Evolutionary conservation across 2,888 invertebrate genomes (phyloP), one percentile per base, ranked within the genome.

Genomic region (Drosophila mimica): DNA sequence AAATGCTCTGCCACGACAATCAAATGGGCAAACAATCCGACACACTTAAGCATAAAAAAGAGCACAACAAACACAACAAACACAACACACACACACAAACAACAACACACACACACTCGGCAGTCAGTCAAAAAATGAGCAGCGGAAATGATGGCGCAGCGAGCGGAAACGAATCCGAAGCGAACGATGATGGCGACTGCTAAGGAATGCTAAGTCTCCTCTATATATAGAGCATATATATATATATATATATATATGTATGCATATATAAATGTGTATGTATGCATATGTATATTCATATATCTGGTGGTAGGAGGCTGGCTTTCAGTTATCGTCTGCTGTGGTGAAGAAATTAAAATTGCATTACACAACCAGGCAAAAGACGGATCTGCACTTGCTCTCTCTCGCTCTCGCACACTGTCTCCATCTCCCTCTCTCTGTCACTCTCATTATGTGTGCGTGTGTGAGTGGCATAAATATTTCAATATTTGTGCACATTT

Each of bases 301-400:
- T 52, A 31, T 13, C 11, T 38, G 28, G 8, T 38, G 28, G 8
- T 8, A 17, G 36, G 17, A 36, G 36, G 58, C 62, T 72, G 80
- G 70, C 8, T 74, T 78, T 84, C 72, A 76, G 76, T 88, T 83
- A 82, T 70, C 79, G 82, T 81, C 82, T 81, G 89, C 89, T 84
- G 88, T 72, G 88, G 83, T 60, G 58, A 72, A 83, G 82, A 90
- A 88, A 88, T 90, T 90, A 90, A 86, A 90, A 87, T 87, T 88
- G 88, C 87, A 87, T 87, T 88, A 90, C 77, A 77, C 75, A 67
- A 59, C 79, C 72, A 75, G 58, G 62, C 70, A 54, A 61, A 15
- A 51, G 61, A 58, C 58, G 63, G 63, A 79, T 74, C 65, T 79
- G 62, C 70, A 77, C 60, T 28, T 2, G 46, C 20, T 25, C 20